These are phyloP conservation scores for Chelidonichthys spinosus DNA, from an alignment of 2,797 vertebrate genomes.

Conservation along the genomic window DNA sequence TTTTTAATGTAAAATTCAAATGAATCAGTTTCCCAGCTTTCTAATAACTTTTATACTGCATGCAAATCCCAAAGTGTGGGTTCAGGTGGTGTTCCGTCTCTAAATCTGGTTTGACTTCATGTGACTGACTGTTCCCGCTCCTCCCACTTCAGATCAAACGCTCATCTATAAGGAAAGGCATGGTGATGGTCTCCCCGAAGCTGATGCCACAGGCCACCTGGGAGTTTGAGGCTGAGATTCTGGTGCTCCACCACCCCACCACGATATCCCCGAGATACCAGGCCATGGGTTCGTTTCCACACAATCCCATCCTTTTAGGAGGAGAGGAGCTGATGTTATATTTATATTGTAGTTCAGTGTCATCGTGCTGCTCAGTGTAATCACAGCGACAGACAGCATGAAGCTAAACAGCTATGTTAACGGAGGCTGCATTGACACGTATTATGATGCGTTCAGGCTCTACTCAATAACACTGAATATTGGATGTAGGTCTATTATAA, in stretches of 20 bases:
- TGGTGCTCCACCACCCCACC: slow-evolving; percentile 95
- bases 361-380: too few relatives aligned
- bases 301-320: neutral
- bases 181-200: slow-evolving; percentile 97
- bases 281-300: slow-evolving; percentile 89
- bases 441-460: too few relatives aligned
- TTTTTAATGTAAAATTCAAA: slow-evolving; percentile 13
- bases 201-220: slow-evolving; percentile 94
- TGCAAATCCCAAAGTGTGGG: slow-evolving; percentile 35
- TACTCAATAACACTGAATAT: too few relatives aligned
- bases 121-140: neutral
- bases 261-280: slow-evolving; percentile 96
- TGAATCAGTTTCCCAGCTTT: slow-evolving; percentile 31
- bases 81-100: slow-evolving; percentile 9
- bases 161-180: slow-evolving; percentile 96
- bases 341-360: too few relatives aligned
- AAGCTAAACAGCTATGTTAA: too few relatives aligned
- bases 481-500: too few relatives aligned
- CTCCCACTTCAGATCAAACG: slow-evolving; percentile 89
- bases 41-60: slow-evolving; percentile 34
- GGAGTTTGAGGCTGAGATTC: slow-evolving; percentile 97
- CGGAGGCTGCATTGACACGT: too few relatives aligned
- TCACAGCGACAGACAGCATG: too few relatives aligned
- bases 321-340: too few relatives aligned
- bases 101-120: slow-evolving; percentile 27